A percentile compares a stretch with the other conserved stretches of the same genome.
phyloP scores from a whole-genome alignment of 2,113 vertebrate genomes.

The Pelecanoides urinatrix region DNA sequence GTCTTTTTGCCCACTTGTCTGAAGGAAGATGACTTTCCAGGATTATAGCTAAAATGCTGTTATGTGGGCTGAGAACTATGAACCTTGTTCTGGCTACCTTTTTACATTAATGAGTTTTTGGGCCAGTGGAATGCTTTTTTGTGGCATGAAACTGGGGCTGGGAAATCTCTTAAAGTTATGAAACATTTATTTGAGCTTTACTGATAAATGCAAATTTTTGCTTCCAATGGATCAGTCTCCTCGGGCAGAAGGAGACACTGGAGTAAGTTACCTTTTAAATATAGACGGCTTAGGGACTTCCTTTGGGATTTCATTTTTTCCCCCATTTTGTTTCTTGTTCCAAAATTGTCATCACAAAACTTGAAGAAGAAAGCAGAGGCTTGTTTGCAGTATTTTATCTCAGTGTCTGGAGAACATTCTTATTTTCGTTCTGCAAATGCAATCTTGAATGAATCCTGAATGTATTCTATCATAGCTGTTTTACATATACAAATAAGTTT shows the following conservation, averaged over 20 bases:
- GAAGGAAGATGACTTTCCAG: neutral
- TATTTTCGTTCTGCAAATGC: neutral
- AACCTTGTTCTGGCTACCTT: neutral
- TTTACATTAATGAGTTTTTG: neutral
- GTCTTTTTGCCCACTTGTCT: neutral
- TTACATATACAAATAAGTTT: neutral
- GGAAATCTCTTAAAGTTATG: neutral
- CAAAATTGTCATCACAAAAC: neutral
- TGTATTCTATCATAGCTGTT: neutral
- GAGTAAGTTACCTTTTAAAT: neutral
- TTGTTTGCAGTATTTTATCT: neutral
- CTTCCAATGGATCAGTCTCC: neutral
- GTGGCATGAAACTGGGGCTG: neutral
- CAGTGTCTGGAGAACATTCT: neutral
- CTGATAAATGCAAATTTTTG: neutral
- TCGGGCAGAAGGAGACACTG: neutral
- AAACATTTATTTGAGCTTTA: neutral
- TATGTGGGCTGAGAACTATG: neutral
- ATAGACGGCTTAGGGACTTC: neutral
- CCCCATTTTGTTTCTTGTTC: neutral
- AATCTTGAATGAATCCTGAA: neutral
- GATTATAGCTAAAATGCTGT: neutral
- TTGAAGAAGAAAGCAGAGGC: neutral
- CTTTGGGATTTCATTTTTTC: neutral
- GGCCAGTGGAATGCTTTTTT: neutral